Base-by-base conservation (phyloP, 2,888 invertebrate species). In the Tetheella fluctuosa region DNA sequence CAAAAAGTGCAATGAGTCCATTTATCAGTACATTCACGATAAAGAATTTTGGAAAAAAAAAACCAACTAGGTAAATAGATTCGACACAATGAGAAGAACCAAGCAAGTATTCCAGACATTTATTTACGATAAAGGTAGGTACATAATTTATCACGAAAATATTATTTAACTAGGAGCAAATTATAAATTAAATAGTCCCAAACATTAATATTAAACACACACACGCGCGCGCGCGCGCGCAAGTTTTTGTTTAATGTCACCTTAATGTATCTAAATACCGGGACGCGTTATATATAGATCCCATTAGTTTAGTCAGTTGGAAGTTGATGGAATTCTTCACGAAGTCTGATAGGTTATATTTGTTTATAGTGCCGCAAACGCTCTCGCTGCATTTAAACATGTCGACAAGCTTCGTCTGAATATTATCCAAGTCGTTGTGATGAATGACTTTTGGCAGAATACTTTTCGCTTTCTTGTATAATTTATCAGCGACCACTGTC, bases 211-310 rank as follows among this genome's bases (percentile, higher is more conserved):
- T 23, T 15, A 54, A n/a, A 34, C 34, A 25, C 15, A 2, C 20
- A 37, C 23, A 5, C 34, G 25, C 23, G 8, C 6, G 8, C n/a
- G n/a, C n/a, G n/a, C n/a, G n/a, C n/a, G n/a, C n/a, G n/a, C n/a
- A n/a, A 64, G 37, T 17, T 42, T 48, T 39, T 54, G 54, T 23
- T 54, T 23, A 64, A 61, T 76, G 84, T 90, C 89, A 90, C 70
- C 87, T 91, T 61, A 91, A 71, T n/a, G 83, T 83, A 59, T 91
- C 88, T 59, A 92, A 81, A 80, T 84, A 91, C 12, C 75, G 23
- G 2, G 90, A 79, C 1, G 89, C 90, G 61, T 90, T 90, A 66
- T 86, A 66, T 23, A 92, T 84, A 1, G 85, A 74, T 67, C 67
- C 86, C 56, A 89, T 79, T 42, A 91, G 62, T 68, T 85, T 89